Evolutionary conservation across 2,888 invertebrate species (phyloP), one percentile per base, ranked within the genome.

Genomic region (Crossocerus cetratus): DNA sequence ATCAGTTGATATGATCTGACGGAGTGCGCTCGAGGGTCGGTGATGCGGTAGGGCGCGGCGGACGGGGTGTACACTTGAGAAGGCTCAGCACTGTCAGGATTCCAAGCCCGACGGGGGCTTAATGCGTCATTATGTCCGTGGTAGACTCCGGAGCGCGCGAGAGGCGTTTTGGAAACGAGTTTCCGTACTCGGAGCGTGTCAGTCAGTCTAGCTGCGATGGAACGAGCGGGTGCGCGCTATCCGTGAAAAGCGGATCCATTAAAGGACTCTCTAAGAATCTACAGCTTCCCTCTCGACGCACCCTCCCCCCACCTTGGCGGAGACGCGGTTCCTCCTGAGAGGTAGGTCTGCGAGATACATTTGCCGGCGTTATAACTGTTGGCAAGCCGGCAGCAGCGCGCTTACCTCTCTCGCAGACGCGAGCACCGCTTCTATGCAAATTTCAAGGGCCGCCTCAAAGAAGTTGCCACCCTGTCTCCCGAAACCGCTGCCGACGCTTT

Each of bases 401-500:
- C 32, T 32, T 32, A 32, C 32, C 8, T 32, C 8, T 32, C 32
- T 32, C 32, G 8, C 32, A 32, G 32, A 8, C 11, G 32, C 32
- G 11, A 32, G 8, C 32, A 11, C 8, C 11, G 32, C 32, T 68
- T 62, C 20, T 20, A 64, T 49, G 69, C 60, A 66, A 69, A 69
- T 69, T 66, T 75, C 68, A 54, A 65, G 59, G n/a, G 23, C 55
- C 55, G 57, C 55, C 60, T 69, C 64, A 65, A 65, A 74, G 72
- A 71, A 76, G 56, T 59, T 56, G 57, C 53, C 61, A n/a, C 67
- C 43, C 21, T 60, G 56, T 64, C 45, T 16, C 16, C 53, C n/a
- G 60, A 58, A 67, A 67, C 56, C 59, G 69, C 22, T 45, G 43
- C 58, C 45, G 61, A 65, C 68, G 77, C 44, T 77, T 78, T 78